phyloP scores from a whole-genome alignment of 2,113 vertebrate species.

The Lampris incognitus region DNA sequence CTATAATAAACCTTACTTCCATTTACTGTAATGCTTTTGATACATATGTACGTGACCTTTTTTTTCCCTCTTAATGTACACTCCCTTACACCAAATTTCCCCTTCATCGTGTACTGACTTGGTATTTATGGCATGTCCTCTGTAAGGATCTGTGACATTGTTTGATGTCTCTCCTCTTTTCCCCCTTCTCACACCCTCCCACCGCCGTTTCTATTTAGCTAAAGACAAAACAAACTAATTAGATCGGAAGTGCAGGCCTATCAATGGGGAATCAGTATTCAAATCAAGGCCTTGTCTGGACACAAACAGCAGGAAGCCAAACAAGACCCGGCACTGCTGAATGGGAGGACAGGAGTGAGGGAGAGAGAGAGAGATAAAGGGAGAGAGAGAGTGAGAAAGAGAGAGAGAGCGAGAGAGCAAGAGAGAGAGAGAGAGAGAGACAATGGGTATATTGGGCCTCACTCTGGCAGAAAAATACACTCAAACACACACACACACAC shows the following conservation, averaged over 20 bases:
- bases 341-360: constrained; percentile 66
- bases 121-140: constrained; percentile 70
- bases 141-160: constrained; percentile 62
- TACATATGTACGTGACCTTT: constrained; percentile 20
- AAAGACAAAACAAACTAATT: constrained; percentile 93
- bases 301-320: constrained; percentile 84
- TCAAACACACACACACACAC: background rate
- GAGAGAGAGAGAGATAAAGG: constrained; percentile 15
- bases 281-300: constrained; percentile 80
- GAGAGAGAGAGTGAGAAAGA: constrained; percentile 21
- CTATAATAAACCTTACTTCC: constrained; percentile 13
- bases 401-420: constrained; percentile 1
- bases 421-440: background rate
- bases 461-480: background rate
- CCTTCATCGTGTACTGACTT: constrained; percentile 70
- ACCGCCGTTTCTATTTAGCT: constrained; percentile 74
- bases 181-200: constrained; percentile 56
- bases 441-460: constrained; percentile 10
- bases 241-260: constrained; percentile 87
- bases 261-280: constrained; percentile 82
- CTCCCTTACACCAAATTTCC: constrained; percentile 43
- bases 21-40: constrained; percentile 16
- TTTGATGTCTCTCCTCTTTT: constrained; percentile 53
- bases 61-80: constrained; percentile 20
- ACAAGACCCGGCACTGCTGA: constrained; percentile 71